Base-by-base conservation (phyloP, 2,888 invertebrate genomes). In the Leucophora obtusa region DNA sequence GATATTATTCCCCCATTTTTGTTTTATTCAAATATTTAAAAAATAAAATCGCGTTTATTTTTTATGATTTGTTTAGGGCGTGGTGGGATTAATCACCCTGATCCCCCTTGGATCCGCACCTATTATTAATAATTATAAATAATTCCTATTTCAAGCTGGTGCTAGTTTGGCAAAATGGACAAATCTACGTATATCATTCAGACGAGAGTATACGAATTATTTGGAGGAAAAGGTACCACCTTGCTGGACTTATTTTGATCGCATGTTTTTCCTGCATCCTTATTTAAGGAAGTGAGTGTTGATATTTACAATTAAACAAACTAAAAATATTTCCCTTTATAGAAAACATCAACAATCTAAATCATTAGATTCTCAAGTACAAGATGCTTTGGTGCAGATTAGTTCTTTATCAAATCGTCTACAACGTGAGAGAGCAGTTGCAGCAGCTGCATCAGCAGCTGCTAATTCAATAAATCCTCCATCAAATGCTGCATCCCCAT, bases 101-200 rank as follows among this genome's bases (percentile, higher is more conserved):
- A n/a, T n/a, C n/a, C n/a, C n/a, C n/a, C n/a, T n/a, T n/a, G n/a
- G n/a, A n/a, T n/a, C n/a, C n/a, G n/a, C n/a, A n/a, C n/a, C n/a
- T n/a, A n/a, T n/a, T n/a, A n/a, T n/a, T n/a, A n/a, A 21, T 21
- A 3, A 21, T 21, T 21, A 21, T 21, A 2, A 50, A 2, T 43
- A 43, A 17, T 43, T 28, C 28, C 6, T 28, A 28, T 28, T 58
- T 35, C 7, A 17, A 87, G 87, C 89, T 53, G 90, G 90, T 7
- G 87, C 88, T 8, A 89, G 89, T 75, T 83, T 90, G 24, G 87
- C 89, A 1, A 90, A 90, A 82, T 90, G 90, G 90, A 90, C 89
- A 4, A 89, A 89, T 82, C 77, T 90, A 21, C 85, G 90, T 10
- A 89, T 89, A 38, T 88, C 89, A 0, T 90, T 90, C 77, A 86